Evolutionary conservation across 2,797 vertebrate genomes (phyloP), one percentile per base, ranked within the genome.

Genomic region (Allobates femoralis): DNA sequence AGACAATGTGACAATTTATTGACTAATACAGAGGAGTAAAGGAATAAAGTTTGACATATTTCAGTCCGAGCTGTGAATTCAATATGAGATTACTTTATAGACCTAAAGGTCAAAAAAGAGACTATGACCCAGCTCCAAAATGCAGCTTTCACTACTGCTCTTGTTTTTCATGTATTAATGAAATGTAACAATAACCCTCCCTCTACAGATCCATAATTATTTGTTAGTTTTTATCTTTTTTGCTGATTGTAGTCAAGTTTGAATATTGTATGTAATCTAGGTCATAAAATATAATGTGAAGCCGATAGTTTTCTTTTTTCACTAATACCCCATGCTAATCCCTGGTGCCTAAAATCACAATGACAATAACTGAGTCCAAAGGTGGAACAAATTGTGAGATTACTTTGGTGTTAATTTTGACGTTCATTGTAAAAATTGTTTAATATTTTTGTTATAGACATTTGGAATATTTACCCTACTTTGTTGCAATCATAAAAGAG

Each of bases 131-230:
- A 23, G 4, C 67, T 73, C 74, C 81, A 77, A 56, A 46, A 81
- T 69, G 50, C 66, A 60, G 86, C 66, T 50, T 71, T 85, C 86
- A 88, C 86, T 88, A 79, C 86, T 87, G 76, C 62, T 84, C 46
- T 79, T 80, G 86, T 79, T 85, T 88, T 76, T 12, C 23, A 10
- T 66, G 12, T 67, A 55, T 66, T 81, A 55, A 73, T 30, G 21
- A 83, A 74, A 66, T 81, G 55, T 56, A 58, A 82, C 69, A 81
- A 81, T 85, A 85, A 87, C 78, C 82, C 83, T 84, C 83, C 78
- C 69, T 85, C n/a, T 37, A 19, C 46, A 80, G 67, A 88, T 30
- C 67, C 15, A 83, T 12, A 28, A 51, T n/a, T 15, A n/a, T 18
- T n/a, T 67, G 30, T 60, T 56, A 46, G 11, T 53, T 55, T 69